phyloP scores from a whole-genome alignment of 2,113 vertebrate genomes.

The Meleagris gallopavo region DNA sequence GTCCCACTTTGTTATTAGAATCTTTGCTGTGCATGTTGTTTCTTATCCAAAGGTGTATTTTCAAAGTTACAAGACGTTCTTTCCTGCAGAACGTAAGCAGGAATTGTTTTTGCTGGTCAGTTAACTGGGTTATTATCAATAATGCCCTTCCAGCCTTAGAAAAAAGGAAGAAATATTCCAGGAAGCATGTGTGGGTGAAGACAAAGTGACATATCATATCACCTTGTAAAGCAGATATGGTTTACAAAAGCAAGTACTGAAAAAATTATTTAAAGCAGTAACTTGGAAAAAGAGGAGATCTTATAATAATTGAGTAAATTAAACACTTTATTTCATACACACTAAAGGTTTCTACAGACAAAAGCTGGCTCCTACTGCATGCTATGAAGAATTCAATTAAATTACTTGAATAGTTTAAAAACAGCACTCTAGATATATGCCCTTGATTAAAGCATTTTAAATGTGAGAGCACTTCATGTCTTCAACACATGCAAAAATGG shows the following conservation, averaged over 20 bases:
- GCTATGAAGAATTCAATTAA: background rate
- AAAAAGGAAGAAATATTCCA: background rate
- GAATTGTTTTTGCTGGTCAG: background rate
- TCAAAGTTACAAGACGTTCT: background rate
- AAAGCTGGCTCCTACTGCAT: background rate
- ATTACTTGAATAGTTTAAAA: background rate
- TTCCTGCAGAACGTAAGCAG: background rate
- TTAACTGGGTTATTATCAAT: background rate
- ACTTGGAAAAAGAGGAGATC: background rate
- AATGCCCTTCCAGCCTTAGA: background rate
- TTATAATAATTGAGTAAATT: background rate
- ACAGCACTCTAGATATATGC: background rate
- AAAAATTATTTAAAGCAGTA: background rate
- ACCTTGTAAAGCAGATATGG: background rate
- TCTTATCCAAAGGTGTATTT: background rate
- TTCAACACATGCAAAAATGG: background rate
- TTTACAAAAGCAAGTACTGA: background rate
- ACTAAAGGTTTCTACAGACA: background rate
- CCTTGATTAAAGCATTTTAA: background rate
- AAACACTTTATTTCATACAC: background rate
- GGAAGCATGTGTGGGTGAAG: background rate
- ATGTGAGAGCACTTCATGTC: background rate
- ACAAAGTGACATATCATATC: background rate
- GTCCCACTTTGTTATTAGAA: background rate
- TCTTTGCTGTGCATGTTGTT: background rate